Percentiles rank a stretch among this genome's conserved stretches.
These are phyloP conservation scores for Acanthaster planci DNA, from an alignment of 35 echinoderm and acorn worm species.

Conservation along the genomic window DNA sequence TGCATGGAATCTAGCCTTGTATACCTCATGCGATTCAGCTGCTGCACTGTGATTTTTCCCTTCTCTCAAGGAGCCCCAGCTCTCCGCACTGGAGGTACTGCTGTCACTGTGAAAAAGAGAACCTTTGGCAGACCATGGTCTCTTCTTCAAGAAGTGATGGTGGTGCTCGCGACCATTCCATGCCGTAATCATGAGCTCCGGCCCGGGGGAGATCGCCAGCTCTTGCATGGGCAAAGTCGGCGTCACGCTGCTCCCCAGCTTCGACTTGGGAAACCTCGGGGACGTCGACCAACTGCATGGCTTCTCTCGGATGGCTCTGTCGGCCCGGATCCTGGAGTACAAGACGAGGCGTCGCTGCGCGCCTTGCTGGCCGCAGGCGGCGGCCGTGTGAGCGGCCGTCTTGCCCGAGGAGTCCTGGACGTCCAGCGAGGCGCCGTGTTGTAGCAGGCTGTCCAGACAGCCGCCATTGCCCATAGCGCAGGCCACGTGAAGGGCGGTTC, in stretches of 20 bases:
- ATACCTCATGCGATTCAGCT: too few relatives aligned
- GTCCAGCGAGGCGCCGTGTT: slow-evolving; percentile 40
- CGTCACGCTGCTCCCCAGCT: slow-evolving; percentile 59
- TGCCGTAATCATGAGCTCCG: slow-evolving; percentile 53
- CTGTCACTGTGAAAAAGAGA: slow-evolving; percentile 1
- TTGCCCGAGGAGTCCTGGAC: slow-evolving; percentile 48
- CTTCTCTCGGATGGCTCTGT: slow-evolving; percentile 26
- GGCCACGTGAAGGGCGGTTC: slow-evolving; percentile 81
- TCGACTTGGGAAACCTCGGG: slow-evolving; percentile 76
- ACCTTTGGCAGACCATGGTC: not conserved
- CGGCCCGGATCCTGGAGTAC: slow-evolving; percentile 38
- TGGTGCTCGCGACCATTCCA: slow-evolving; percentile 33
- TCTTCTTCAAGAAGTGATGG: slow-evolving; percentile 4
- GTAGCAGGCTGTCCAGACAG: slow-evolving; percentile 72
- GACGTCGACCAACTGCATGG: slow-evolving; percentile 60
- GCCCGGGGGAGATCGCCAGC: slow-evolving; percentile 62
- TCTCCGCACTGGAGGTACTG: not conserved
- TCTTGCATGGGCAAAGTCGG: slow-evolving; percentile 70
- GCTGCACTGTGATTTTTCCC: too few relatives aligned
- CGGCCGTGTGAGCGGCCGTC: slow-evolving; percentile 67
- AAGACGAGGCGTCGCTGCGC: slow-evolving; percentile 53
- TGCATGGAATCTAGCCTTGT: too few relatives aligned
- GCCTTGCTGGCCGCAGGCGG: slow-evolving; percentile 75
- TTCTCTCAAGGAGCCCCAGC: not conserved
- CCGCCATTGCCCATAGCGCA: slow-evolving; percentile 88